Base-by-base conservation (phyloP, 2,113 vertebrate species). In the Megaceryle torquata region DNA sequence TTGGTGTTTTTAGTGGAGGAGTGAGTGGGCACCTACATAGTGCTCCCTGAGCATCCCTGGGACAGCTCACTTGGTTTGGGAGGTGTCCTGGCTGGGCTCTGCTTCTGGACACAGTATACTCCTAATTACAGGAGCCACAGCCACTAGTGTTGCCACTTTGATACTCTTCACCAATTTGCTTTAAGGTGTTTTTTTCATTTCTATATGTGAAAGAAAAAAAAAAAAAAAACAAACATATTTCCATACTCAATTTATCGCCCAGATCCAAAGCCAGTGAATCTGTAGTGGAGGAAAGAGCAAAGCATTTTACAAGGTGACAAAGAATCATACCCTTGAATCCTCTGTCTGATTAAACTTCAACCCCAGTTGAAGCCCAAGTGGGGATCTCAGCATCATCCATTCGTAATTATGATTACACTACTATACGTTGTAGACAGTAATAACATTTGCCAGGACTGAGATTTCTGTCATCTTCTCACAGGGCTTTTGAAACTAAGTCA, bases 381-480 rank as follows among this genome's bases (percentile, higher is more conserved):
- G 25, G 35, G 68, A 70, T 90, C 90, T 88, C 25, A 2, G 25
- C 79, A 81, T 82, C 78, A 89, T 29, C 67, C 85, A 48, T 60
- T 70, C 0, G 4, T 60, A 90, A 91, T 86, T 94, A 83, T 29
- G 51, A 80, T 84, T 84, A 78, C 19, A 13, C 68, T 67, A 77
- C 51, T 78, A 53, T 56, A 86, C 46, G 39, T 37, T 88, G 53
- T 44, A 65, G 69, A 61, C 69, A 88, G 80, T 89, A 96, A 83
- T 78, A 90, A 88, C 56, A 69, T 92, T 93, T 94, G 56, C 82
- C 76, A 86, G 88, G 72, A 84, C 57, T 86, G 53, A 84, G 48
- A 90, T 88, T 93, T 88, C 88, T 93, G 86, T 94, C 82, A 71
- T 91, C 86, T 86, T 96, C 90, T 96, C 28, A 88, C 19, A 82